Base-by-base conservation (phyloP, 1,140 invertebrate genomes). In the Microvelia longipes region DNA sequence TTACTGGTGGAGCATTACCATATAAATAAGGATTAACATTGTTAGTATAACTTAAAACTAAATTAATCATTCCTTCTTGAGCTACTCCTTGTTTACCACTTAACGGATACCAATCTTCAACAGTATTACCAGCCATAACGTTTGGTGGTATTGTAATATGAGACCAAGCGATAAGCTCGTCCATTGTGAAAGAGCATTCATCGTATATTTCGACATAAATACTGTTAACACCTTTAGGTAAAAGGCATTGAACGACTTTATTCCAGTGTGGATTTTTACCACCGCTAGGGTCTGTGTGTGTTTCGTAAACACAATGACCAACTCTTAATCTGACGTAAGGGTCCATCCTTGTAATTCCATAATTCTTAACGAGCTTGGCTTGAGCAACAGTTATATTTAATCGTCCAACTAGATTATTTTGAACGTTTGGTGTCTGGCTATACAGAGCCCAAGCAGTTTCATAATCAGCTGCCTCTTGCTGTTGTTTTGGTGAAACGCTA, bases 201-300 rank as follows among this genome's bases (percentile, higher is more conserved):
- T 98, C 96, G 81, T 91, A 98, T 71, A 98, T 92, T 85, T 98
- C 94, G 77, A 98, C 75, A 75, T 92, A 92, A 75, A 98, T 86
- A 28, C 87, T 87, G 76, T 90, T 89, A 0, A 98, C 90, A 63
- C 94, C 94, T 73, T 85, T 84, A 19, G 94, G 93, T 64, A 98
- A 81, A 75, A 92, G 86, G 77, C 91, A 92, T 76, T 94, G 89
- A 74, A 97, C 87, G 69, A 90, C 88, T 85, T 96, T 95, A 78
- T 96, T 94, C 95, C 95, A 98, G 73, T 88, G 83, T 24, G 96
- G 96, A 79, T 90, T 94, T 80, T 95, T 96, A n/a, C 93, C 94
- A 67, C 94, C 96, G 82, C 93, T 97, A 64, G 90, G 85, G 77
- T 92, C 90, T 1, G 94, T 97, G 71, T 93, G 93, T 0, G 95